phyloP scores from a whole-genome alignment of 2,888 invertebrate species.

The Lasioglossum figueresi region DNA sequence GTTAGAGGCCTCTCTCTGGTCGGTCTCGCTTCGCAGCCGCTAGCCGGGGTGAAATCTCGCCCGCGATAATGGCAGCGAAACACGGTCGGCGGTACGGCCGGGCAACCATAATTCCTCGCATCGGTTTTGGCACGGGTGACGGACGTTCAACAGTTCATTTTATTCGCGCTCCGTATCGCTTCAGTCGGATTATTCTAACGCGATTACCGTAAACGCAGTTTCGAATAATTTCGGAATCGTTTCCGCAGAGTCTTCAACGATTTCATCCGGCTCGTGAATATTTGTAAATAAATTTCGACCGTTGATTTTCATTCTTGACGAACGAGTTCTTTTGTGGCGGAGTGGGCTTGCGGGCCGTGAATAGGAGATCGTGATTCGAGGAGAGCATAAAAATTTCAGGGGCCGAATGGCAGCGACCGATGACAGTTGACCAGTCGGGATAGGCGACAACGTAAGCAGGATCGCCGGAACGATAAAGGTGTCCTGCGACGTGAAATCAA shows the following conservation, averaged over 20 bases:
- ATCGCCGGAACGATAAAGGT: background rate
- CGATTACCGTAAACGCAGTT: background rate
- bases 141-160: background rate
- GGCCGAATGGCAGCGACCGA: background rate
- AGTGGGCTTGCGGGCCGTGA: background rate
- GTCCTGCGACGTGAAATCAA: background rate
- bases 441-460: background rate
- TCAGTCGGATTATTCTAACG: background rate
- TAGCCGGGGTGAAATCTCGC: background rate
- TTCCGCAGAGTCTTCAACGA: too few species aligned
- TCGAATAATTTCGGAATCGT: background rate
- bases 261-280: background rate
- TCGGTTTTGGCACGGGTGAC: background rate
- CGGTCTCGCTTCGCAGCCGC: slow-evolving; percentile 19
- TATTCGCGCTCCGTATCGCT: background rate
- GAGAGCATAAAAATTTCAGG: background rate
- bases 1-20: slow-evolving; percentile 1
- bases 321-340: background rate
- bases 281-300: background rate
- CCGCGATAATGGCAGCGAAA: background rate
- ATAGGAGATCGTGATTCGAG: background rate
- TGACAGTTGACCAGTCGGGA: background rate
- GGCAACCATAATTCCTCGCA: background rate
- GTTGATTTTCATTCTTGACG: background rate
- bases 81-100: background rate